A percentile compares a stretch with the other conserved stretches of the same genome.
Evolutionary conservation across 1,140 invertebrate species (phyloP).

Genomic region (Drosophila miranda): DNA sequence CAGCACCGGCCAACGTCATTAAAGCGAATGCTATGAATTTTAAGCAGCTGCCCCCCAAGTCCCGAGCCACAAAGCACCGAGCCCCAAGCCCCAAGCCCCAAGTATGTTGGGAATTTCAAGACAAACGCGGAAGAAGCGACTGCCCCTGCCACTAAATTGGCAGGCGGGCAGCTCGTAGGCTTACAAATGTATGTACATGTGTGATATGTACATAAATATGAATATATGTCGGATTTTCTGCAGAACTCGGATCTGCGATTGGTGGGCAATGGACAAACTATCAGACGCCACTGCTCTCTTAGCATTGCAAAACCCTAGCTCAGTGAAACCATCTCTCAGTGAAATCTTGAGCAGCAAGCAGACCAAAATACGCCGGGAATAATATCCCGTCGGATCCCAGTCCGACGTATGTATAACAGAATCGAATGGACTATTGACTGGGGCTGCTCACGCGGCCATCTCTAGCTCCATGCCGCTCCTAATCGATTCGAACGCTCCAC

Average conservation of each 20-base stretch:
- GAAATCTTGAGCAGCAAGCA: no score
- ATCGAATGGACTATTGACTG: not conserved
- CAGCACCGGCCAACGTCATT: constrained; percentile 40
- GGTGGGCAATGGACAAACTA: no score
- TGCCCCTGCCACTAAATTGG: not conserved
- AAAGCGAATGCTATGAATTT: constrained; percentile 60
- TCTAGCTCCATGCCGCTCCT: not conserved
- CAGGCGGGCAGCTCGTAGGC: not conserved
- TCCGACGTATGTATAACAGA: no score
- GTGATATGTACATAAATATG: not conserved
- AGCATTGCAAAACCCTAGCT: no score
- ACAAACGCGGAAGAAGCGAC: constrained; percentile 39
- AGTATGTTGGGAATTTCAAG: constrained; percentile 37
- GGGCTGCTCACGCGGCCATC: no score
- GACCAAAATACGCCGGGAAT: no score
- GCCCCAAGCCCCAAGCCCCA: not conserved
- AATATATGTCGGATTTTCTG: not conserved
- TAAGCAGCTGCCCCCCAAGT: constrained; percentile 36
- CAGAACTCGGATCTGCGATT: no score
- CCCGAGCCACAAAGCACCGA: not conserved
- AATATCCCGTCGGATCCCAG: no score
- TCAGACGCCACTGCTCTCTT: no score
- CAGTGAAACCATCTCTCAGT: no score
- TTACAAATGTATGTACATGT: no score
- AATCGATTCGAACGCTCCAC: not conserved